Evolutionary conservation across 2,797 vertebrate species (phyloP).

Genomic region (Heteromormyrus szaboi): DNA sequence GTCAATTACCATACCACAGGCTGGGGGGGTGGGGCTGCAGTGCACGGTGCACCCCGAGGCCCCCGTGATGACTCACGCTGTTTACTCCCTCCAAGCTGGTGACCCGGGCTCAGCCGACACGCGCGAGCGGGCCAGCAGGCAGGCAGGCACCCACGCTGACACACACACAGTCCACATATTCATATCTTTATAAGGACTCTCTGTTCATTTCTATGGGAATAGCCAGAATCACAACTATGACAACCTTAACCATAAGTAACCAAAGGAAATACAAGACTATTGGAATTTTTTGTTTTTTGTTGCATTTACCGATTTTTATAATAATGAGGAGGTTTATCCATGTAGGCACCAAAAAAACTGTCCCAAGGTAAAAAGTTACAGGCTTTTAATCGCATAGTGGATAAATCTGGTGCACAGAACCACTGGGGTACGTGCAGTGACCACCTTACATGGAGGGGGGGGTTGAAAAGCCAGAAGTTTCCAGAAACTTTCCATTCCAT

Average conservation of each 20-base stretch:
- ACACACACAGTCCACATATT: not conserved
- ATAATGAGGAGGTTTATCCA: not conserved
- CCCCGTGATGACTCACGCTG: slow-evolving; percentile 36
- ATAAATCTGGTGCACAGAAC: not conserved
- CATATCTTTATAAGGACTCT: not conserved
- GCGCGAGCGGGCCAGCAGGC: not conserved
- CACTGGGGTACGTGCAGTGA: not conserved
- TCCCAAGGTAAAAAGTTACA: not conserved
- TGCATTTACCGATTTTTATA: not conserved
- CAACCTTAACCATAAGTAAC: not conserved
- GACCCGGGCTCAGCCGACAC: slow-evolving; percentile 30
- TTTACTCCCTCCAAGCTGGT: slow-evolving; percentile 42
- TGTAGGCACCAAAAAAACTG: not conserved
- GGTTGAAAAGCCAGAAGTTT: not conserved
- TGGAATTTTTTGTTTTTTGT: not conserved
- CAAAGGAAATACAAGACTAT: not conserved
- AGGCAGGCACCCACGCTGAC: too few species aligned
- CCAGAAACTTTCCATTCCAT: not conserved
- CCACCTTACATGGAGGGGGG: not conserved
- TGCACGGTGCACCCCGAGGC: slow-evolving; percentile 22
- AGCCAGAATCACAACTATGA: not conserved
- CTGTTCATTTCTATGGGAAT: not conserved
- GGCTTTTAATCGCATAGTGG: not conserved
- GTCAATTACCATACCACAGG: slow-evolving; percentile 25
- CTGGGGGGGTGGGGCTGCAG: slow-evolving; percentile 27